phyloP scores from a whole-genome alignment of 2,888 invertebrate genomes.

The Chymomyza amoena region DNA sequence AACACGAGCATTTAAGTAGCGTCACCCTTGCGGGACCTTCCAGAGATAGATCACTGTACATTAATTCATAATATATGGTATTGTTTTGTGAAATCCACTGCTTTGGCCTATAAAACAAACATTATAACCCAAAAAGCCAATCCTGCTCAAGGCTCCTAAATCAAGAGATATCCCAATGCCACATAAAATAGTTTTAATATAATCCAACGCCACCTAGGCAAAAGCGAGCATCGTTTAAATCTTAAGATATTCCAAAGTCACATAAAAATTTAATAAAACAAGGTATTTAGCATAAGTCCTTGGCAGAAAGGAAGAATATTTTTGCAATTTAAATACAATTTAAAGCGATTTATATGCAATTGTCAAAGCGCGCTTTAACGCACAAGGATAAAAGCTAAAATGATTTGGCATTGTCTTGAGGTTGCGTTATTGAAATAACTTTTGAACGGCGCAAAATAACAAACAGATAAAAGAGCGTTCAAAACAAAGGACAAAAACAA shows the following conservation, averaged over 20 bases:
- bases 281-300: too few relatives aligned
- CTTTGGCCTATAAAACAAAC: conserved; percentile 32
- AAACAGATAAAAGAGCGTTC: neutral
- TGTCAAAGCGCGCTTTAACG: too few relatives aligned
- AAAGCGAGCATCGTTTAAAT: too few relatives aligned
- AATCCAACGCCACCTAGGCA: conserved; percentile 7
- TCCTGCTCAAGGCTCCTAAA: conserved; percentile 43
- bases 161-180: conserved; percentile 35
- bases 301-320: neutral
- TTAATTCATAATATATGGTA: conserved; percentile 34
- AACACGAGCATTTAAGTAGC: neutral
- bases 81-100: conserved; percentile 14
- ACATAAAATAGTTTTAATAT: conserved; percentile 59
- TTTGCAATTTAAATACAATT: neutral
- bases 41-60: neutral
- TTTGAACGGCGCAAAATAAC: neutral
- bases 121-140: conserved; percentile 40
- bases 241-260: too few relatives aligned
- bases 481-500: neutral
- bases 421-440: neutral
- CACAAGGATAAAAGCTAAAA: neutral
- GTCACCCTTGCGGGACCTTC: neutral
- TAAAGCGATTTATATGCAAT: neutral
- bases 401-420: neutral
- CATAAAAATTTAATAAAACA: too few relatives aligned